Evolutionary conservation across 1,140 invertebrate species (phyloP).

Genomic region (Euschistus heros): DNA sequence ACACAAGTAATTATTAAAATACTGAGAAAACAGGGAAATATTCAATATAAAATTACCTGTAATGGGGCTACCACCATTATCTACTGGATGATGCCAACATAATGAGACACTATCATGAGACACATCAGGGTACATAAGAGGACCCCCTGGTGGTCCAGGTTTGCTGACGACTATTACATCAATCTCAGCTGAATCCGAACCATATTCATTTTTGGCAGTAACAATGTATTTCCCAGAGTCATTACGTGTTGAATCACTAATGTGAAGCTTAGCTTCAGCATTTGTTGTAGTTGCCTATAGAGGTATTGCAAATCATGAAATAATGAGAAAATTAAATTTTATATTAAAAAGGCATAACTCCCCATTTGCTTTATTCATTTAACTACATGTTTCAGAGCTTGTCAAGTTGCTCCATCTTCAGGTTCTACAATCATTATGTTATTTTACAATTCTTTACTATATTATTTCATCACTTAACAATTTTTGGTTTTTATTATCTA

Average conservation of each 20-base stretch:
- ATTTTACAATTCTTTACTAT: too few species aligned
- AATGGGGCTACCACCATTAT: conserved; percentile 92
- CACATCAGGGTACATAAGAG: conserved; percentile 67
- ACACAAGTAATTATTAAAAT: neutral
- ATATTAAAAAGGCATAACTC: too few species aligned
- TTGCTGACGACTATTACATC: conserved; percentile 86
- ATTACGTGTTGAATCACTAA: conserved; percentile 78
- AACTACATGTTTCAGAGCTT: too few species aligned
- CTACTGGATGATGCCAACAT: conserved; percentile 84
- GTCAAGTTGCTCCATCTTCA: too few species aligned
- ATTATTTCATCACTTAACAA: too few species aligned
- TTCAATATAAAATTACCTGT: conserved; percentile 49
- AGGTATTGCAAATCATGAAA: conserved; percentile 29
- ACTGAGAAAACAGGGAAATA: neutral
- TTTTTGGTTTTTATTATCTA: too few species aligned
- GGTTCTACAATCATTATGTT: too few species aligned
- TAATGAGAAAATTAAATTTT: conserved; percentile 22
- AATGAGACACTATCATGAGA: conserved; percentile 75
- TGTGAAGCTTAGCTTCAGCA: conserved; percentile 72
- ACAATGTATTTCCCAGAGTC: conserved; percentile 91
- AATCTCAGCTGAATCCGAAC: conserved; percentile 84
- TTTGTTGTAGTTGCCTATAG: conserved; percentile 63
- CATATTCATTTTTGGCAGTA: conserved; percentile 77
- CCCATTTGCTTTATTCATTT: too few species aligned
- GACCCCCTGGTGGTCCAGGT: conserved; percentile 78